These are phyloP conservation scores for Cephalopterus ornatus DNA, from an alignment of 2,113 vertebrate genomes.

Conservation along the genomic window DNA sequence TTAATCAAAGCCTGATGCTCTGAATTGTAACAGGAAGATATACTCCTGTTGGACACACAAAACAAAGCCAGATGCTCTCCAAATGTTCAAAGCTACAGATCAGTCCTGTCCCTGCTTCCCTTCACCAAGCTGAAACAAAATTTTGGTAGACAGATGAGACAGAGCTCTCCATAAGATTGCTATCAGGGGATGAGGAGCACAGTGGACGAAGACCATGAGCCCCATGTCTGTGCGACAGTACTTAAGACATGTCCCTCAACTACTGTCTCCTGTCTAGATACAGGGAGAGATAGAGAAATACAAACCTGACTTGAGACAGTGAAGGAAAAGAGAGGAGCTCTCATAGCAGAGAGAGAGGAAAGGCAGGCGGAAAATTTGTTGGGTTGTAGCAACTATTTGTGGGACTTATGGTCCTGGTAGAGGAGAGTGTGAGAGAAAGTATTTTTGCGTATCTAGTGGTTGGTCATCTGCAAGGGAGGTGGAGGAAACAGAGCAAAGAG, in stretches of 20 bases:
- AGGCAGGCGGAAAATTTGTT: neutral
- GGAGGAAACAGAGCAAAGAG: neutral
- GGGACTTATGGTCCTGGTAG: neutral
- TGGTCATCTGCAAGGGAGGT: neutral
- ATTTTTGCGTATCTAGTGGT: neutral
- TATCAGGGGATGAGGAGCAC: neutral
- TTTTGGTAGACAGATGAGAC: neutral
- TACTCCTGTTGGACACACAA: neutral
- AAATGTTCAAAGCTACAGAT: neutral
- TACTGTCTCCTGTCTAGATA: neutral
- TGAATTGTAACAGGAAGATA: neutral
- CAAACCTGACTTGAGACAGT: neutral
- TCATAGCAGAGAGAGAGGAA: neutral
- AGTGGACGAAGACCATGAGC: neutral
- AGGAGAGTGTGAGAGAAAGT: neutral
- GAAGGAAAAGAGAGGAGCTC: neutral
- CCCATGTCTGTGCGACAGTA: neutral
- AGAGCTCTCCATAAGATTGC: neutral
- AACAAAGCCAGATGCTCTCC: neutral
- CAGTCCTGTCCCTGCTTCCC: neutral
- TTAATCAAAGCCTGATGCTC: conserved; percentile 2
- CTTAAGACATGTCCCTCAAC: neutral
- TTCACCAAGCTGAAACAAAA: neutral
- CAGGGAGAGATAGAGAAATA: neutral
- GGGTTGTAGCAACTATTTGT: neutral